Percentiles rank a stretch among this genome's conserved stretches.
phyloP scores from a whole-genome alignment of 1,140 invertebrate genomes.

The Saccostrea glomerata region DNA sequence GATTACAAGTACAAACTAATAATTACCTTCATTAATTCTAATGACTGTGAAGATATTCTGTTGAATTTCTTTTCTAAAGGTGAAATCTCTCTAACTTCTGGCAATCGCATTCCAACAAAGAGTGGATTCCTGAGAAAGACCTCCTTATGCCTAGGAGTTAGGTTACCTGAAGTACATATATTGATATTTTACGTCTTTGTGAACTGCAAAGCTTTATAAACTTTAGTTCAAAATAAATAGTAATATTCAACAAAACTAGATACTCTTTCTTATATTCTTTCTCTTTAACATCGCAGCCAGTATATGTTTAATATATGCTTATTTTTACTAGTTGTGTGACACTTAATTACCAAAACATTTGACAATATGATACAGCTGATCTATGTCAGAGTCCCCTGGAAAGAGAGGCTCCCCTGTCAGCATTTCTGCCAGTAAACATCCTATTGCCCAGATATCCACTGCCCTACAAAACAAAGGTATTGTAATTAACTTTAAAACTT shows the following conservation, averaged over 20 bases:
- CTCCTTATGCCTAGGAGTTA: slow-evolving; percentile 83
- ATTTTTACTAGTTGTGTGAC: background rate
- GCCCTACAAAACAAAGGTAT: slow-evolving; percentile 65
- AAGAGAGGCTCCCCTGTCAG: slow-evolving; percentile 78
- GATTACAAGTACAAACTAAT: too few relatives aligned
- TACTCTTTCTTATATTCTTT: too few relatives aligned
- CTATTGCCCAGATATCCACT: slow-evolving; percentile 80
- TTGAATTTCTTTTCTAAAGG: slow-evolving; percentile 81
- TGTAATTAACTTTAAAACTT: background rate
- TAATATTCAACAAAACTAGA: too few relatives aligned
- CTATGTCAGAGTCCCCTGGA: slow-evolving; percentile 79
- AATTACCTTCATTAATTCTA: slow-evolving; percentile 81
- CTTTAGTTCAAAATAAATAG: too few relatives aligned
- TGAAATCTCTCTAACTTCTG: slow-evolving; percentile 74
- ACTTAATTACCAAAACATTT: slow-evolving; percentile 77
- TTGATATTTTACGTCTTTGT: too few relatives aligned
- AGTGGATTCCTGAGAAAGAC: slow-evolving; percentile 83
- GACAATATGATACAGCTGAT: slow-evolving; percentile 79
- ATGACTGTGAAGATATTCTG: slow-evolving; percentile 79
- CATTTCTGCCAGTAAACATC: slow-evolving; percentile 78
- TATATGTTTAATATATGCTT: too few relatives aligned
- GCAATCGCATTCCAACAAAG: slow-evolving; percentile 80
- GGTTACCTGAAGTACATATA: slow-evolving; percentile 74
- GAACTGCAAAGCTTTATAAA: too few relatives aligned
- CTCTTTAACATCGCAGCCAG: too few relatives aligned